Percentiles rank a stretch among this genome's conserved stretches.
Evolutionary conservation across 1,140 invertebrate genomes (phyloP).

Genomic region (Philotrypesis tridentata): DNA sequence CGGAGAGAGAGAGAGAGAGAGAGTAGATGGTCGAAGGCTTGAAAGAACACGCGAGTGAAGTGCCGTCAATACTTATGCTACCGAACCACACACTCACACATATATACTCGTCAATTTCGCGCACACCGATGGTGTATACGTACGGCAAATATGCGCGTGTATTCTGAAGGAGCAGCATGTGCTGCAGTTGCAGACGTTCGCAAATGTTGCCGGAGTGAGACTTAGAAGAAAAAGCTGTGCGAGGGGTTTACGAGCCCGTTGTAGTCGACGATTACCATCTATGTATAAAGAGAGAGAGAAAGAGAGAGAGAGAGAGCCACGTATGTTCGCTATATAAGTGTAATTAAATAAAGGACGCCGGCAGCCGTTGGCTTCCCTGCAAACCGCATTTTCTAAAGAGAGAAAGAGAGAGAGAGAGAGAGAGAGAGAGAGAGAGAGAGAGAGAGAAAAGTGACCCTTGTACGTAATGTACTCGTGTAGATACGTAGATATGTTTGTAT

Average conservation of each 20-base stretch:
- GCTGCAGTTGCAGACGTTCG: conserved; percentile 45
- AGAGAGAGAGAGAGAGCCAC: conserved; percentile 36
- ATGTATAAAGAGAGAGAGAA: conserved; percentile 35
- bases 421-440: conserved; percentile 6
- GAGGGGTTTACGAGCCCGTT: conserved; percentile 46
- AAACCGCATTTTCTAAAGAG: conserved; percentile 37
- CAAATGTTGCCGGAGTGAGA: conserved; percentile 63
- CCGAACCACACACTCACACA: not conserved
- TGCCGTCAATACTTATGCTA: conserved; percentile 57
- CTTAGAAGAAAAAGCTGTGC: conserved; percentile 61
- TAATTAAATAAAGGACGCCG: conserved; percentile 67
- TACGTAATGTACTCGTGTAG: too few relatives aligned
- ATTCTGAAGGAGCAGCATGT: conserved; percentile 45
- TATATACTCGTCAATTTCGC: conserved; percentile 31
- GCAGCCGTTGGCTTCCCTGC: conserved; percentile 52
- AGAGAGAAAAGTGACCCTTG: not conserved
- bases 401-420: not conserved
- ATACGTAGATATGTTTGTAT: too few relatives aligned
- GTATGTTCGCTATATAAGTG: conserved; percentile 48
- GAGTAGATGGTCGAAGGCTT: too few relatives aligned
- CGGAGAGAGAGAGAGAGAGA: too few relatives aligned
- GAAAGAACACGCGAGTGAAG: conserved; percentile 57
- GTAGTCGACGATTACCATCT: conserved; percentile 69
- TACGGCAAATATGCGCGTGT: too few relatives aligned
- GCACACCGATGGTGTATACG: too few relatives aligned